phyloP scores from a whole-genome alignment of 2,888 invertebrate genomes.

The Drosophila peninsularis region DNA sequence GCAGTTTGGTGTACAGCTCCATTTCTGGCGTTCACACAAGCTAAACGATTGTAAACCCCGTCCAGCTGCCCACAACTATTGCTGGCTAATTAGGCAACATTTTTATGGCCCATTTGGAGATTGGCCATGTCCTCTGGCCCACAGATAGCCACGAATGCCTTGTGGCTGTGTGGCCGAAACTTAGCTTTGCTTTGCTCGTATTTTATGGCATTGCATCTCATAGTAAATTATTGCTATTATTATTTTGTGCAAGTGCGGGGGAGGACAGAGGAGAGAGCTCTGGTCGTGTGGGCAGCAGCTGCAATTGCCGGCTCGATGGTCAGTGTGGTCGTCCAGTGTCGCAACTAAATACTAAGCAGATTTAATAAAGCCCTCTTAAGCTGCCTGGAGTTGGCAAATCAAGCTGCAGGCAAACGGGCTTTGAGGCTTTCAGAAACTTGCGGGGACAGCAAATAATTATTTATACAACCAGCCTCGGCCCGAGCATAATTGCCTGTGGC shows the following conservation, averaged over 20 bases:
- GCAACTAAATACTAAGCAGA: conserved; percentile 66
- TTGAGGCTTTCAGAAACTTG: conserved; percentile 59
- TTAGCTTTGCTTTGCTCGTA: conserved; percentile 38
- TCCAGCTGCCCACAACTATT: conserved; percentile 21
- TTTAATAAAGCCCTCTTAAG: conserved; percentile 43
- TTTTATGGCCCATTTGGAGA: conserved; percentile 26
- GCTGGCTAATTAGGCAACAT: conserved; percentile 47
- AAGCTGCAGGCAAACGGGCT: conserved; percentile 55
- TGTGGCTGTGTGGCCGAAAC: conserved; percentile 6
- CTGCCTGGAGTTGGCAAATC: conserved; percentile 29
- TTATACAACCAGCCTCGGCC: conserved; percentile 39
- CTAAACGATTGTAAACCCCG: conserved; percentile 12
- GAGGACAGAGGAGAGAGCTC: background rate
- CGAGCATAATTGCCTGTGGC: conserved; percentile 57
- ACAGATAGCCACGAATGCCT: conserved; percentile 21
- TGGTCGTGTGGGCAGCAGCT: conserved; percentile 43
- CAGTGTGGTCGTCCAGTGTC: conserved; percentile 63
- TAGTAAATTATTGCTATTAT: conserved; percentile 68
- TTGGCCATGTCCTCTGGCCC: background rate
- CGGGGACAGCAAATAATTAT: conserved; percentile 65
- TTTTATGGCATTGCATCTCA: conserved; percentile 51
- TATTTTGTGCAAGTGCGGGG: conserved; percentile 32
- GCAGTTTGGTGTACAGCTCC: background rate
- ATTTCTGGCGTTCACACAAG: background rate
- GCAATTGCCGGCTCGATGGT: conserved; percentile 49